Percentiles rank a stretch among this genome's conserved stretches.
Evolutionary conservation across 1,140 invertebrate genomes (phyloP).

Genomic region (Macrocentrus cingulum): DNA sequence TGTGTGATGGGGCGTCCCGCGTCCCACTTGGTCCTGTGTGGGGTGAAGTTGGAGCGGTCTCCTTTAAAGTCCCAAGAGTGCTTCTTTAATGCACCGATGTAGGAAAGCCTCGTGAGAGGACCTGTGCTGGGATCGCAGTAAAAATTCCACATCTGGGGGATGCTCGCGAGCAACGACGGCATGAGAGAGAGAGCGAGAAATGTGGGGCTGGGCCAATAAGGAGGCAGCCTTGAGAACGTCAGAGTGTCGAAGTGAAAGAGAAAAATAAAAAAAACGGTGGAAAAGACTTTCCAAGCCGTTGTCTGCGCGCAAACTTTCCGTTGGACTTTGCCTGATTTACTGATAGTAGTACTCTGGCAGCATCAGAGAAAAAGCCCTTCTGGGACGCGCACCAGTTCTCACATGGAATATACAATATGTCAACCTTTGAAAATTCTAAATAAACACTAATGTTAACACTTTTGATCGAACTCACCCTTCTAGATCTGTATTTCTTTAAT

Average conservation of each 20-base stretch:
- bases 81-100: constrained; percentile 23
- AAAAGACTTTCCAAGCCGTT: constrained; percentile 9
- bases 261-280: constrained; percentile 9
- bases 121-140: constrained; percentile 34
- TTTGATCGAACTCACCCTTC: no score
- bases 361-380: not conserved
- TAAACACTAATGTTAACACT: not conserved
- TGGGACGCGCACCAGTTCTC: not conserved
- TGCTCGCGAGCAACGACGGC: constrained; percentile 16
- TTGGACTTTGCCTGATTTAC: constrained; percentile 20
- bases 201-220: constrained; percentile 13
- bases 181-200: constrained; percentile 7
- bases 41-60: not conserved
- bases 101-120: constrained; percentile 38
- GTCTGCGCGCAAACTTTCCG: constrained; percentile 18
- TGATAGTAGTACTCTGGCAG: constrained; percentile 4
- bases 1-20: no score
- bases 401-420: not conserved
- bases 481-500: no score
- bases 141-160: constrained; percentile 45
- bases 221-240: not conserved
- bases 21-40: no score
- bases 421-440: not conserved
- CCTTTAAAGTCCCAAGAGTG: constrained; percentile 15
- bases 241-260: constrained; percentile 14